Base-by-base conservation (phyloP, 2,797 vertebrate species). In the Hemitrygon akajei region DNA sequence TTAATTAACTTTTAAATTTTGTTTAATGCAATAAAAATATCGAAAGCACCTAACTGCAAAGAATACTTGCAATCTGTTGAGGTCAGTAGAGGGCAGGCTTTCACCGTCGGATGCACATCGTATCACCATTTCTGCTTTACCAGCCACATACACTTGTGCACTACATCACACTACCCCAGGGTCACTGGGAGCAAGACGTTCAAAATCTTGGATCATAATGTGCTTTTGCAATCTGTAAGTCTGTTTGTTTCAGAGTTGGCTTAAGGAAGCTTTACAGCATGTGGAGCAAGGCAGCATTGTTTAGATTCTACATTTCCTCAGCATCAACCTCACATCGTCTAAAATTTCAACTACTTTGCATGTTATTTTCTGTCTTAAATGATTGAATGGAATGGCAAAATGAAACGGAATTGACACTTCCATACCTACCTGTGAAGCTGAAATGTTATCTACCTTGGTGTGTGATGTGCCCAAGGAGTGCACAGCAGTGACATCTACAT, bases 31-130 rank as follows among this genome's bases (percentile, higher is more conserved):
- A 75, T 75, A 5, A 87, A 87, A n/a, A 66, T 87, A 63, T 27
- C 12, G 30, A 60, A 75, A 14, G 20, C 11, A 16, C 37, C 73
- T 75, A 75, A 73, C 40, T 12, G 75, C 37, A 7, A 18, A 10
- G 37, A 47, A 92, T 56, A 27, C 14, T n/a, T 93, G 47, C 40
- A 75, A 30, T 73, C 18, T 5, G 47, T 58, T 58, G 71, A 18
- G 14, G 27, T 58, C 91, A 56, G 71, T 76, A 93, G 91, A 56
- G 37, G 91, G 40, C 91, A 76, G 37, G 47, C 71, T 93, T 93
- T 56, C 73, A 93, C 69, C 40, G 27, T 37, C n/a, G 14, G 47
- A 56, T 18, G 30, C 37, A 75, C 25, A 56, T 93, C 20, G 56
- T 76, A 47, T 76, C 76, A 58, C 73, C 7, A 27, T 58, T 81